Evolutionary conservation across 2,797 vertebrate species (phyloP), one percentile per base, ranked within the genome.

Genomic region (Sciurus vulgaris): DNA sequence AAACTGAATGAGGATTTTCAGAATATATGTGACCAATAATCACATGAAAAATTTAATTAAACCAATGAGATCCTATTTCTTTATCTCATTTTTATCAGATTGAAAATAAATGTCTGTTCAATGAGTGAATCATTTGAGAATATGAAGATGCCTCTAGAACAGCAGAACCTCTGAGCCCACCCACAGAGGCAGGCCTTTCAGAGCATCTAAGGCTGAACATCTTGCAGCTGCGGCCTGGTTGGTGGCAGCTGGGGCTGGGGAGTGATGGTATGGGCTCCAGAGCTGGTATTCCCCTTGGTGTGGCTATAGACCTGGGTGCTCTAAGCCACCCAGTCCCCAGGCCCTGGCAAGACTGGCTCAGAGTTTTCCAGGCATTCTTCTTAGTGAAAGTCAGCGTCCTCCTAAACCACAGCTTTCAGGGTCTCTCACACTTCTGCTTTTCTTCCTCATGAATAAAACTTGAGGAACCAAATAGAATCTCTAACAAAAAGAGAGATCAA

Each of bases 361-460:
- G 49, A 63, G 1, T 8, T 17, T 87, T 54, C 28, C n/a, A 61
- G 33, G 44, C 35, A 10, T 33, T 63, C 6, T 72, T 70, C 13
- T 3, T 28, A 22, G n/a, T 56, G 22, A 56, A 65, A 76, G 22
- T 77, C 17, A 14, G 30, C 81, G 33, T 7, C 9, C 35, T 35
- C 7, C 13, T 59, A 20, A 67, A 76, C 18, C 47, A 59, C 17
- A 67, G 20, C 51, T 22, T 18, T 86, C 24, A 59, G 11, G 4
- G 49, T 70, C 56, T 86, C 74, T 78, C 74, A 78, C 30, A 74
- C 20, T 61, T 88, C 33, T 94, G 24, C 38, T 30, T 72, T 33
- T 86, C 38, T 2, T 84, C 65, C 24, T 63, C 51, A 59, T 26
- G 18, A 82, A 74, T 82, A 84, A 89, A 91, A 65, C 41, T 22